Base-by-base conservation (phyloP, 2,113 vertebrate genomes). In the Thunnus thynnus region DNA sequence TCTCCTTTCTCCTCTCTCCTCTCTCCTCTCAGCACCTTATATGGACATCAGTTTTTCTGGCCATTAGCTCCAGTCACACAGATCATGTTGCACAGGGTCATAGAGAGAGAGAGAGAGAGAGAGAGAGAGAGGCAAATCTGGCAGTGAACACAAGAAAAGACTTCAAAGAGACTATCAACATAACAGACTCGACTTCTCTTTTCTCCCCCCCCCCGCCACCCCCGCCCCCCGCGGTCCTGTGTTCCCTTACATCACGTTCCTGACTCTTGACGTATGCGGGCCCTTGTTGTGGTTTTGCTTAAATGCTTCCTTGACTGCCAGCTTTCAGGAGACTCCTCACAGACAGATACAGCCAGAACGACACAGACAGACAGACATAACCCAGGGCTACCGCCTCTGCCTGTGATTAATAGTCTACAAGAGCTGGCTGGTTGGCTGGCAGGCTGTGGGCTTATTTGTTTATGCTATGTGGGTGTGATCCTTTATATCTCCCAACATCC, bases 1-100 rank as follows among this genome's bases (percentile, higher is more conserved):
- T 78, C 66, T 81, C 46, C 63, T 66, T 22, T 22, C 65, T 76
- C 55, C 74, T 75, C 16, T 51, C 64, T 78, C 78, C 69, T 84
- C 70, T 84, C 82, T 75, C 81, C 60, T 65, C 67, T 85, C 25
- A 68, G 69, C 71, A 66, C 85, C 86, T 90, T 94, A 94, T 94
- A 93, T 91, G 93, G 94, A 52, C 87, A 92, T 93, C 85, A 76
- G 84, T 86, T 91, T 91, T 89, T 87, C 90, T 93, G 86, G 83
- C 87, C 89, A 91, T 94, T 92, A 92, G 90, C 87, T 87, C 62
- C 79, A 92, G 88, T 88, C 81, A 69, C 85, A 82, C 78, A 88
- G 91, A 93, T 94, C 91, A 86, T 89, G 88, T 94, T 94, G 85
- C 91, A 89, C 77, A n/a, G 86, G 83, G 86, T 84, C 88, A 88